phyloP scores from a whole-genome alignment of 2,888 invertebrate genomes.

The Agelastica alni region DNA sequence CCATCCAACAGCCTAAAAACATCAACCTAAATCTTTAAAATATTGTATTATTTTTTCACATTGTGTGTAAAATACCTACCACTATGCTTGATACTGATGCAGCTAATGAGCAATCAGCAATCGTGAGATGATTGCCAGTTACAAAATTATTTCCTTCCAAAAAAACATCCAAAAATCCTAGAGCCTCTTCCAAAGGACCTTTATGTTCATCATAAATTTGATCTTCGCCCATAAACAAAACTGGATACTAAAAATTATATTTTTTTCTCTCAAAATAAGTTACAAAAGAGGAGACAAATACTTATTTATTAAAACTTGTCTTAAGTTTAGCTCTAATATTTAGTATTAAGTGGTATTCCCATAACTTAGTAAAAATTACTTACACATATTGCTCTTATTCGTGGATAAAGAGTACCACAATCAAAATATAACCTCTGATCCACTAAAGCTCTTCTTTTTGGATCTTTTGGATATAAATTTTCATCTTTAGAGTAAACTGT shows the following conservation, averaged over 20 bases:
- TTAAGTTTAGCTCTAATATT: too few relatives aligned
- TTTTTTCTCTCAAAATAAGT: too few relatives aligned
- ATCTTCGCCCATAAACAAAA: conserved; percentile 63
- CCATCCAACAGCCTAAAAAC: conserved; percentile 64
- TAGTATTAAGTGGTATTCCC: too few relatives aligned
- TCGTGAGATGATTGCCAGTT: conserved; percentile 64
- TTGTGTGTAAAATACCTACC: too few relatives aligned
- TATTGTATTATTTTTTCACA: too few relatives aligned
- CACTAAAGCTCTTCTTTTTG: conserved; percentile 61
- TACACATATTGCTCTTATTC: conserved; percentile 67
- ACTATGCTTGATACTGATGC: conserved; percentile 62
- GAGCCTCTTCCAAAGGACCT: conserved; percentile 62
- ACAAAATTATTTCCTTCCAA: conserved; percentile 64
- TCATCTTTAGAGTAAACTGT: conserved; percentile 66
- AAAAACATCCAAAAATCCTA: conserved; percentile 65
- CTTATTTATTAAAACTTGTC: too few relatives aligned
- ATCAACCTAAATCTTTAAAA: too few relatives aligned
- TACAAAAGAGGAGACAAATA: too few relatives aligned
- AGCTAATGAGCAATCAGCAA: conserved; percentile 67
- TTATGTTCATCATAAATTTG: conserved; percentile 61
- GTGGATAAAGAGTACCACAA: conserved; percentile 64
- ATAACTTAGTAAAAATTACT: too few relatives aligned
- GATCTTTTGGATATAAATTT: conserved; percentile 65
- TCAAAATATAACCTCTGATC: conserved; percentile 69
- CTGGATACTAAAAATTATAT: too few relatives aligned